Base-by-base conservation (phyloP, 2,888 invertebrate genomes). In the Macrosiphum euphorbiae region DNA sequence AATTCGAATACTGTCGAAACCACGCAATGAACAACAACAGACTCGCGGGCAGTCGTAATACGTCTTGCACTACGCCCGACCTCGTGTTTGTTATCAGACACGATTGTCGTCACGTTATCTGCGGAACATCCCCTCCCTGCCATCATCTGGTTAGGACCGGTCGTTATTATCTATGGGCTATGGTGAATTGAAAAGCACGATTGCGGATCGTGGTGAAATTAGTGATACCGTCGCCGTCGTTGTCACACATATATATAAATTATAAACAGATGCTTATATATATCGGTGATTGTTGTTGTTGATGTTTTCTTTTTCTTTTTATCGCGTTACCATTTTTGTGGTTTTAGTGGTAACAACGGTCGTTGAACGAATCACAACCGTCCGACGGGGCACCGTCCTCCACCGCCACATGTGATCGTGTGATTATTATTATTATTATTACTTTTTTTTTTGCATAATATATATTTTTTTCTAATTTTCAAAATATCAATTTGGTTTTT, bases 31-130 rank as follows among this genome's bases (percentile, higher is more conserved):
- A 94, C 94, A 90, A 90, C 94, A 67, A 94, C 35, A 35, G 35
- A 78, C 78, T 78, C 78, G 78, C 78, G 78, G 78, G 78, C 26
- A 78, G 35, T 35, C 28, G 47, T 11, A 89, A 44, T 78, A 24
- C 78, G 20, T 78, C 78, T 78, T 35, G 78, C 1, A 78, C 78
- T 78, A 78, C 94, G 94, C 94, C 94, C 94, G 94, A 94, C 94
- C 94, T 94, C 94, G 94, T 94, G 94, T 94, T 94, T 94, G n/a
- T 86, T 90, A 94, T 94, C 94, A 94, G 41, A 90, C 90, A 78
- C 78, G 20, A 78, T 78, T 20, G 78, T 35, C 78, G 78, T 78
- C 78, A 3, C 78, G 78, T 78, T 78, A 78, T 78, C 78, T 35
- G 8, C 20, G 2, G 7, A 78, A 7, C 78, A 35, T 78, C 35